These are phyloP conservation scores for Danaus chrysippus DNA, from an alignment of 2,888 invertebrate genomes.

Conservation along the genomic window DNA sequence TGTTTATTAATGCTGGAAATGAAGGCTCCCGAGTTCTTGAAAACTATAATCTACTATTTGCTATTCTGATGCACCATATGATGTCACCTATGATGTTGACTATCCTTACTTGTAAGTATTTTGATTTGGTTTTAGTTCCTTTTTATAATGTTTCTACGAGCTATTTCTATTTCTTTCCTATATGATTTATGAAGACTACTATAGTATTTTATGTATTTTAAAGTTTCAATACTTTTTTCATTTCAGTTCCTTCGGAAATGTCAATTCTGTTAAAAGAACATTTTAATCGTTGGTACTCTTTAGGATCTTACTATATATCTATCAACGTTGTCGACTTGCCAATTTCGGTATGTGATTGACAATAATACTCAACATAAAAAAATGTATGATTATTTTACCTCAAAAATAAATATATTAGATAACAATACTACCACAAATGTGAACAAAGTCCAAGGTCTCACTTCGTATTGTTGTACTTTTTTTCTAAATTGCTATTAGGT, in stretches of 20 bases:
- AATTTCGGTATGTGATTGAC: conserved; percentile 80
- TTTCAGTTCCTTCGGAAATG: conserved; percentile 89
- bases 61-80: conserved; percentile 95
- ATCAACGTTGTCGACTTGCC: conserved; percentile 88
- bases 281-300: conserved; percentile 93
- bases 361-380: no score
- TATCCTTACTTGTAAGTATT: conserved; percentile 87
- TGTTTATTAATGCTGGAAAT: conserved; percentile 86
- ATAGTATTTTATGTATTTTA: background rate
- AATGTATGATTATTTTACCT: no score
- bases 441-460: background rate
- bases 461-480: background rate
- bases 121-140: conserved; percentile 1
- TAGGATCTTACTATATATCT: conserved; percentile 89
- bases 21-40: conserved; percentile 88
- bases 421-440: no score
- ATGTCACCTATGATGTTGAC: conserved; percentile 95
- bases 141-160: background rate
- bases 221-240: conserved; percentile 6
- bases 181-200: no score
- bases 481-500: background rate
- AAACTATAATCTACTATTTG: conserved; percentile 93
- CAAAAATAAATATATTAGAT: no score
- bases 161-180: no score
- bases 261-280: conserved; percentile 89